These are phyloP conservation scores for Chlorops oryzae DNA, from an alignment of 1,140 invertebrate species.

Conservation along the genomic window DNA sequence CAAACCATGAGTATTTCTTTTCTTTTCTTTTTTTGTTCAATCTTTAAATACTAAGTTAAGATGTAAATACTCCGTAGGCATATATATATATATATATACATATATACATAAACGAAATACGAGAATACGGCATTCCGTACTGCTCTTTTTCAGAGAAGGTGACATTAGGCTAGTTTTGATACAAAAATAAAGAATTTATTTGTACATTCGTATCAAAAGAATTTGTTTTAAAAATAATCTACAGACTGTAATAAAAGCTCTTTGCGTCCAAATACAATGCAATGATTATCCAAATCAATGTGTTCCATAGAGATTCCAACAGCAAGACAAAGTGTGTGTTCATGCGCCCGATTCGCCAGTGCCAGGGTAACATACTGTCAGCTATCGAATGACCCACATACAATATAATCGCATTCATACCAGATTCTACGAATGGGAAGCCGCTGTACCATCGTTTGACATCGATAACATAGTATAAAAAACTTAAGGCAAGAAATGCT, in stretches of 20 bases:
- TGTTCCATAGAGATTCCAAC: conserved; percentile 76
- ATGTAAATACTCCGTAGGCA: no score
- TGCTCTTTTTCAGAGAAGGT: no score
- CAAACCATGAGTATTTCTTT: background rate
- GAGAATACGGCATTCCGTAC: no score
- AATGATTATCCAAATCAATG: conserved; percentile 71
- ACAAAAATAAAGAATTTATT: no score
- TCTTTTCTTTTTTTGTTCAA: background rate
- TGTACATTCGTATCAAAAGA: no score
- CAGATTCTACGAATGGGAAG: conserved; percentile 71
- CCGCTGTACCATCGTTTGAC: conserved; percentile 71
- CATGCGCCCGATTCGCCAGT: conserved; percentile 64
- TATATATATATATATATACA: no score
- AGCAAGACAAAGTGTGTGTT: conserved; percentile 66
- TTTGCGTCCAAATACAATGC: conserved; percentile 63
- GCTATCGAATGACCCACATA: conserved; percentile 79
- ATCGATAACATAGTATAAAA: conserved; percentile 78
- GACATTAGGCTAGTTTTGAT: no score
- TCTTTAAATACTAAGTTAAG: background rate
- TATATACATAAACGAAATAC: no score
- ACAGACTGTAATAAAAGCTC: conserved; percentile 56
- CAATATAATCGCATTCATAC: conserved; percentile 84
- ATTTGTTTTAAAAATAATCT: no score
- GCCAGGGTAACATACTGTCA: conserved; percentile 75
- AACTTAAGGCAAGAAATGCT: conserved; percentile 64